Evolutionary conservation across 2,888 invertebrate species (phyloP), one percentile per base, ranked within the genome.

Genomic region (Lasioglossum vierecki): DNA sequence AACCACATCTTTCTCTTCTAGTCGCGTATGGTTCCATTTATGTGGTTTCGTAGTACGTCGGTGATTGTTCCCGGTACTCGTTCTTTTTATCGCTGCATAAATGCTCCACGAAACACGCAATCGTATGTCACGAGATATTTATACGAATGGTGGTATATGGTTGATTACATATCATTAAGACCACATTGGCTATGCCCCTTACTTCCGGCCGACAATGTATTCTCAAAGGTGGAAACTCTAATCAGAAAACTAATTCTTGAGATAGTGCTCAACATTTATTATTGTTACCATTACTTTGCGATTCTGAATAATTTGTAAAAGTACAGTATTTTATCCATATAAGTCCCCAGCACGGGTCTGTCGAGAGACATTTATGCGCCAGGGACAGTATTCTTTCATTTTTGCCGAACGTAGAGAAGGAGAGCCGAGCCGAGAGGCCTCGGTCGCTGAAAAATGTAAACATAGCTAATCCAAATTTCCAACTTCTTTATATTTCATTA

Each of bases 51-150:
- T 22, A 53, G 8, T 22, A 8, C 8, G 53, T 53, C 22, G 53
- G 2, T 22, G 53, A 53, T 22, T 8, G 72, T 73, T 26, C 11
- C 53, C 8, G 18, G 60, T 63, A 70, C 80, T 80, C 63, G 63
- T 72, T 63, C 71, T 30, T 80, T 41, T 80, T 75, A 82, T 83
- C 80, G 41, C 41, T 26, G 41, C 18, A 30, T 68, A 70, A 41
- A 30, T 80, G 75, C 63, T 83, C 49, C 30, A 39, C 60, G 30
- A n/a, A 49, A 75, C 30, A 46, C 44, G 53, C 41, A 30, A 35
- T 73, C 79, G 66, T 30, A 57, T 70, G 30, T 82, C 39, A 8
- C n/a, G 15, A 53, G 18, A 6, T 66, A 72, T 66, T 72, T 41
- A 53, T 13, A 18, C 5, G 57, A 9, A 15, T 39, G 53, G 22